These are phyloP conservation scores for Phycodurus eques DNA, from an alignment of 2,113 vertebrate species.

Conservation along the genomic window DNA sequence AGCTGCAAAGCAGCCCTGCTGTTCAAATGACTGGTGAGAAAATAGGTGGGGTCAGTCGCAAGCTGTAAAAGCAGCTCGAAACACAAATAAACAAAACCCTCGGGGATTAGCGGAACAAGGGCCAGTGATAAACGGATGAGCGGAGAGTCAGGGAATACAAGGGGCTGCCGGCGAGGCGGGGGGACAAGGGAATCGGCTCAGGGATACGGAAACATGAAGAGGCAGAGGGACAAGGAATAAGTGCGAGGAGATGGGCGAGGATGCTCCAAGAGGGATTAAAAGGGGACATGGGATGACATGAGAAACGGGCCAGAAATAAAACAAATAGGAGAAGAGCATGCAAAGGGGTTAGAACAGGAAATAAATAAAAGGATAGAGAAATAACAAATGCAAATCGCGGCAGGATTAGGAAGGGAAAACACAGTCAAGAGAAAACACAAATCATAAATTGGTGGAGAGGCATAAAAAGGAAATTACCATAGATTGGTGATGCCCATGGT, in stretches of 20 bases:
- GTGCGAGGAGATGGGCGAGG: constrained; percentile 8
- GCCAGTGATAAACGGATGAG: constrained; percentile 71
- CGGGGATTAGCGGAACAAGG: constrained; percentile 69
- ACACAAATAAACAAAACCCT: constrained; percentile 83
- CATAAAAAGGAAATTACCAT: background rate
- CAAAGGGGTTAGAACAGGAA: background rate
- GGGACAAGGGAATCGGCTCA: constrained; percentile 46
- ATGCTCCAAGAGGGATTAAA: constrained; percentile 34
- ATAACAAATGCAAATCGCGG: constrained; percentile 6
- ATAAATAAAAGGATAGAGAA: constrained; percentile 26
- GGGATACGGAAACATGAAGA: constrained; percentile 42
- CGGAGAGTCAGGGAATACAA: constrained; percentile 57
- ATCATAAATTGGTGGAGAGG: background rate
- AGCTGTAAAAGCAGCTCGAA: constrained; percentile 78
- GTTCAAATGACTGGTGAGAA: constrained; percentile 78
- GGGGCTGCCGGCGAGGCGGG: constrained; percentile 39
- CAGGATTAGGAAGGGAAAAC: background rate
- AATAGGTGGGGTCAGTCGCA: constrained; percentile 80
- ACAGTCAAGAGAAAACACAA: background rate
- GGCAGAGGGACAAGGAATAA: constrained; percentile 24
- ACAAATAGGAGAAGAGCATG: constrained; percentile 12
- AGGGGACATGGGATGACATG: constrained; percentile 17
- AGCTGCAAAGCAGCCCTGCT: constrained; percentile 79
- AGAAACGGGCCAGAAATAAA: constrained; percentile 37
- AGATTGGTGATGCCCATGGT: no score